Percentiles rank a stretch among this genome's conserved stretches.
These are phyloP conservation scores for Romanogobio albipinnatus DNA, from an alignment of 2,113 vertebrate genomes.

Conservation along the genomic window DNA sequence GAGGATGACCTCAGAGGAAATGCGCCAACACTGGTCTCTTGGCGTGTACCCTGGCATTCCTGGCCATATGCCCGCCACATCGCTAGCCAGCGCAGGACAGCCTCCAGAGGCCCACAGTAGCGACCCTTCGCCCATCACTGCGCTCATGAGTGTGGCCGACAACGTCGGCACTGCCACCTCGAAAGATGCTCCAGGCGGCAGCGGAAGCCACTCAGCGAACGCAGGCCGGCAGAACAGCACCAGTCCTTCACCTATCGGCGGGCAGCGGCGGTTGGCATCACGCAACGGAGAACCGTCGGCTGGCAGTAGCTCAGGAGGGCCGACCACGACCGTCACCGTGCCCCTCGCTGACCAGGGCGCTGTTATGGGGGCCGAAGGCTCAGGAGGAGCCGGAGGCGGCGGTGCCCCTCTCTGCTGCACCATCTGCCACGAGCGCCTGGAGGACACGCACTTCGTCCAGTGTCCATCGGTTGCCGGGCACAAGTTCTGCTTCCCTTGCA, in stretches of 20 bases:
- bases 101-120: constrained; percentile 64
- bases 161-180: constrained; percentile 74
- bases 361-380: constrained; percentile 29
- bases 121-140: constrained; percentile 80
- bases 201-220: constrained; percentile 69
- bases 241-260: constrained; percentile 80
- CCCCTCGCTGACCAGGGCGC: constrained; percentile 62
- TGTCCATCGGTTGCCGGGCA: constrained; percentile 86
- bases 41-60: constrained; percentile 69
- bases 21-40: constrained; percentile 74
- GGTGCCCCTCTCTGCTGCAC: constrained; percentile 85
- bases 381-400: constrained; percentile 37
- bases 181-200: constrained; percentile 75
- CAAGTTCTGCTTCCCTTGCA: constrained; percentile 91
- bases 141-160: constrained; percentile 84
- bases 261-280: constrained; percentile 77
- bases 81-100: constrained; percentile 38
- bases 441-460: constrained; percentile 87
- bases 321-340: constrained; percentile 67
- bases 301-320: constrained; percentile 66
- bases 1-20: constrained; percentile 74
- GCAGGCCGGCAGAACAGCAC: constrained; percentile 73
- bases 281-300: constrained; percentile 78
- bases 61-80: constrained; percentile 60
- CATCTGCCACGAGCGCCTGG: constrained; percentile 84